Evolutionary conservation across 2,113 vertebrate genomes (phyloP).

Genomic region (Trogon melanurus): DNA sequence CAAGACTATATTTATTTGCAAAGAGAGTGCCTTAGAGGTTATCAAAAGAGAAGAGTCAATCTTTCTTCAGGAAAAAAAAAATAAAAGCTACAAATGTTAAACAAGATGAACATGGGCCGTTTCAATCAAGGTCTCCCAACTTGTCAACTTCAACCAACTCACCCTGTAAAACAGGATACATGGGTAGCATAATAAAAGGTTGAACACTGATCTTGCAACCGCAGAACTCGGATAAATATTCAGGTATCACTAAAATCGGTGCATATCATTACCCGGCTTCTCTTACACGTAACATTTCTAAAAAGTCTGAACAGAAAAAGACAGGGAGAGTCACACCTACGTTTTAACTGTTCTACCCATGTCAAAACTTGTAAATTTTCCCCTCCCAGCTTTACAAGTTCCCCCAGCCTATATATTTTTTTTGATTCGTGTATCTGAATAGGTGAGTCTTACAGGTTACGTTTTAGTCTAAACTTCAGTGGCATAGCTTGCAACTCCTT

Average conservation of each 20-base stretch:
- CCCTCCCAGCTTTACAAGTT: neutral
- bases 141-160: neutral
- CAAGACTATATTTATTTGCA: neutral
- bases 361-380: neutral
- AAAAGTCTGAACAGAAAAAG: neutral
- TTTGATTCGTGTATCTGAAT: neutral
- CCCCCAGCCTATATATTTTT: neutral
- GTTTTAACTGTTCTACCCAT: neutral
- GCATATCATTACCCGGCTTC: neutral
- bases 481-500: neutral
- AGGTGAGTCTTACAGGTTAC: neutral
- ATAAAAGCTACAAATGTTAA: conserved; percentile 29
- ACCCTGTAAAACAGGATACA: neutral
- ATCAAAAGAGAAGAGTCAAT: neutral
- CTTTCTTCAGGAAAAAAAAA: neutral
- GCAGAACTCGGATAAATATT: neutral
- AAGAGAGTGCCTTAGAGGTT: neutral
- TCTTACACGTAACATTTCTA: neutral
- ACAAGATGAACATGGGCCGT: neutral
- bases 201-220: neutral
- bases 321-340: neutral
- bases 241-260: neutral
- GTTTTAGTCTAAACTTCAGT: neutral
- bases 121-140: neutral
- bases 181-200: neutral